Percentiles rank a stretch among this genome's conserved stretches.
phyloP scores from a whole-genome alignment of 2,888 invertebrate species.

The Dasypolia templi region DNA sequence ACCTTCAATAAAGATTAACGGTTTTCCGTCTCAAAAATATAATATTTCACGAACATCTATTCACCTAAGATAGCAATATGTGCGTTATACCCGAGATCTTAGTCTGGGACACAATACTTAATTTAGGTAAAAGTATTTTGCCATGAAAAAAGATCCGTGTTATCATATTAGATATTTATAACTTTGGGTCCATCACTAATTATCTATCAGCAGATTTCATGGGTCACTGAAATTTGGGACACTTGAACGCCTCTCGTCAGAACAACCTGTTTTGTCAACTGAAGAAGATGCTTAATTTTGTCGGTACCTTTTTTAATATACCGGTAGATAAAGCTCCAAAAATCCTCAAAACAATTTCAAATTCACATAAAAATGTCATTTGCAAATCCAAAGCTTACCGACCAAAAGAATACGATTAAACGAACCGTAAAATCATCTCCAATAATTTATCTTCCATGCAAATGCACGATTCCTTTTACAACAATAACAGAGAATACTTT shows the following conservation, averaged over 20 bases:
- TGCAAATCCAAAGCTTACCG: constrained; percentile 61
- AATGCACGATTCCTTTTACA: constrained; percentile 58
- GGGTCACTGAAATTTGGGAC: constrained; percentile 67
- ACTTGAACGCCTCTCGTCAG: constrained; percentile 61
- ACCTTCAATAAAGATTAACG: no score
- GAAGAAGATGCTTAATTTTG: constrained; percentile 32
- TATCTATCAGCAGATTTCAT: constrained; percentile 59
- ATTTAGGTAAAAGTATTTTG: constrained; percentile 47
- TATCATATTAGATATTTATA: constrained; percentile 54
- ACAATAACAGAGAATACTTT: constrained; percentile 52
- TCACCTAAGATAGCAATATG: constrained; percentile 48
- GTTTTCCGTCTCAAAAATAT: constrained; percentile 35
- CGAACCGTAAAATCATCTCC: constrained; percentile 60
- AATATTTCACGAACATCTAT: constrained; percentile 45
- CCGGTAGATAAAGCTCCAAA: constrained; percentile 31
- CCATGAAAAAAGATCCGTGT: constrained; percentile 33
- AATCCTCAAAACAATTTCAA: constrained; percentile 31
- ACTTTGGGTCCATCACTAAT: constrained; percentile 48
- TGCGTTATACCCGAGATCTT: not conserved
- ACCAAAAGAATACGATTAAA: constrained; percentile 54
- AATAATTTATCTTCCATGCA: constrained; percentile 59
- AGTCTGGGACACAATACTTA: constrained; percentile 13
- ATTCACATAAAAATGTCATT: constrained; percentile 51
- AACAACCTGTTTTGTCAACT: constrained; percentile 32
- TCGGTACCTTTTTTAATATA: constrained; percentile 51